Evolutionary conservation across 2,797 vertebrate genomes (phyloP).

Genomic region (Tapera naevia): DNA sequence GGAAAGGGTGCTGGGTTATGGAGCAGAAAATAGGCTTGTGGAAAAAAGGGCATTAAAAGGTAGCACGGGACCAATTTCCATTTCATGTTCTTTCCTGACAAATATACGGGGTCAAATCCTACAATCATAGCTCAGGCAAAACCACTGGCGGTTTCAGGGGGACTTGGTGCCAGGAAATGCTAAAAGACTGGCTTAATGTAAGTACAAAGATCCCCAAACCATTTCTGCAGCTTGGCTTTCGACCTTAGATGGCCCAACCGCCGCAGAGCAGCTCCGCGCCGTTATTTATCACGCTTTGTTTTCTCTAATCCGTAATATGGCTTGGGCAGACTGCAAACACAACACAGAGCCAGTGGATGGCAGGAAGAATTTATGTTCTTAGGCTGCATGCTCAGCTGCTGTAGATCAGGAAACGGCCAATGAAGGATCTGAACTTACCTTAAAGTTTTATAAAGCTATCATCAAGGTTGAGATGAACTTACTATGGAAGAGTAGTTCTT

Average conservation of each 20-base stretch:
- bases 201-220: not conserved
- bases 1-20: not conserved
- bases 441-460: not conserved
- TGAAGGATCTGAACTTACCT: fast-evolving
- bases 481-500: not conserved
- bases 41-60: not conserved
- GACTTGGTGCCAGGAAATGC: not conserved
- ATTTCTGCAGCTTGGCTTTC: not conserved
- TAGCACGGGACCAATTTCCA: not conserved
- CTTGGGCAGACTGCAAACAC: not conserved
- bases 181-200: not conserved
- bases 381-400: fast-evolving
- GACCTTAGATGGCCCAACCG: fast-evolving
- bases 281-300: not conserved
- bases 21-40: not conserved
- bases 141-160: not conserved
- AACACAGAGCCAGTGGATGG: fast-evolving
- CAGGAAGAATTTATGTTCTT: not conserved
- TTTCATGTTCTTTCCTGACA: not conserved
- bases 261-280: fast-evolving
- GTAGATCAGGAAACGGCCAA: not conserved
- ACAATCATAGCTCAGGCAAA: not conserved
- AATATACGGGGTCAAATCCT: not conserved
- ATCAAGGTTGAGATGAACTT: not conserved
- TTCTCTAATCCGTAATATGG: not conserved